phyloP scores from a whole-genome alignment of 2,888 invertebrate genomes.

The Protodeltote pygarga region DNA sequence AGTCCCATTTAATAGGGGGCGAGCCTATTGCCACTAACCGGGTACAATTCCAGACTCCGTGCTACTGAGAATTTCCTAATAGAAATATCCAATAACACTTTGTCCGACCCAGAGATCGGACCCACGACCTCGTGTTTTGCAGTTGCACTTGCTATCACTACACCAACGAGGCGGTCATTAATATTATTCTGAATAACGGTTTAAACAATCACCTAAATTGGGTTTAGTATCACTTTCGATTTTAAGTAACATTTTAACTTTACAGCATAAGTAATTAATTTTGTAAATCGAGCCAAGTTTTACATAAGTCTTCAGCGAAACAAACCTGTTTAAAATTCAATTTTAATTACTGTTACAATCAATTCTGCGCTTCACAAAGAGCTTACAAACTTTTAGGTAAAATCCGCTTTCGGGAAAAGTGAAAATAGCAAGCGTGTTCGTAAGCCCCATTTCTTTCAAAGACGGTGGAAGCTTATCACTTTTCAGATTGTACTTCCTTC shows the following conservation, averaged over 20 bases:
- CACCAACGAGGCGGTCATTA: too few species aligned
- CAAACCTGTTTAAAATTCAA: not conserved
- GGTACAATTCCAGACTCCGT: too few species aligned
- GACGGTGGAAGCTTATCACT: slow-evolving; percentile 4
- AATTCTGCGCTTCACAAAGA: slow-evolving; percentile 9
- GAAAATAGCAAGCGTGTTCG: slow-evolving; percentile 3
- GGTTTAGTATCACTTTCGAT: not conserved
- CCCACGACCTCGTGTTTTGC: too few species aligned
- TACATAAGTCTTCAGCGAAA: not conserved
- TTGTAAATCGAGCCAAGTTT: not conserved
- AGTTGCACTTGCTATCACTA: too few species aligned
- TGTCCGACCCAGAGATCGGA: too few species aligned
- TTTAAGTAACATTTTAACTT: not conserved
- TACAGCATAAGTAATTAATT: not conserved
- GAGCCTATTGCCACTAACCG: too few species aligned
- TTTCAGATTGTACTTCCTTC: slow-evolving; percentile 17
- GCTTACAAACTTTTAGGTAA: slow-evolving; percentile 1
- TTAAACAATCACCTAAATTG: not conserved
- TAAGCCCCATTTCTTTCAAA: slow-evolving; percentile 15
- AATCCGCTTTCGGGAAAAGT: slow-evolving; percentile 16
- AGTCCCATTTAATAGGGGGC: too few species aligned
- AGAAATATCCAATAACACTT: too few species aligned
- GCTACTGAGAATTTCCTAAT: too few species aligned
- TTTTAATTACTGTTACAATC: slow-evolving; percentile 5
- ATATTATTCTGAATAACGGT: not conserved